These are phyloP conservation scores for Disparrhopalites patrizii DNA, from an alignment of 2,888 invertebrate genomes.

Conservation along the genomic window DNA sequence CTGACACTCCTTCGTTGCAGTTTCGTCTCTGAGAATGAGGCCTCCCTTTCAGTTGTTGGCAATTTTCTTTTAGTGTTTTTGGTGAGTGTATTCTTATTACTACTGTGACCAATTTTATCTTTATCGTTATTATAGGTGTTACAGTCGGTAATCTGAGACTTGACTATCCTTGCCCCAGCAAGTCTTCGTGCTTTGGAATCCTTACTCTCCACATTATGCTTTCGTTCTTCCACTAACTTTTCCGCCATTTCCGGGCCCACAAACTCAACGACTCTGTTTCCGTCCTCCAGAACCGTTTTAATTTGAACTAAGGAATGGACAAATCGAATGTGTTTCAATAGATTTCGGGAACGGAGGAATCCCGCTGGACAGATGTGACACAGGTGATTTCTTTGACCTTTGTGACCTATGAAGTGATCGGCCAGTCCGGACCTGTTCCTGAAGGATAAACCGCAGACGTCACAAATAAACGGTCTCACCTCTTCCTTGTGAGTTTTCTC, in stretches of 20 bases:
- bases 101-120: too few relatives aligned
- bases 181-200: background rate
- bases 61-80: too few relatives aligned
- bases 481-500: background rate
- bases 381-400: conserved; percentile 1
- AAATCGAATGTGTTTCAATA: conserved; percentile 8
- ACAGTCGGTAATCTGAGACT: too few relatives aligned
- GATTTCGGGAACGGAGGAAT: background rate
- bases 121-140: too few relatives aligned
- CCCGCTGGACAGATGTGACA: conserved; percentile 13
- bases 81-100: too few relatives aligned
- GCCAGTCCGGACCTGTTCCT: background rate
- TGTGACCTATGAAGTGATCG: conserved; percentile 1
- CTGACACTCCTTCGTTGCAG: too few relatives aligned
- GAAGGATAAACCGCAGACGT: background rate
- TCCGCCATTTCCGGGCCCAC: background rate
- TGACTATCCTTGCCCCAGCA: too few relatives aligned
- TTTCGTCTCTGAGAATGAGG: too few relatives aligned
- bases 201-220: background rate
- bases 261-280: background rate
- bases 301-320: conserved; percentile 6
- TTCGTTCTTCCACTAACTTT: background rate
- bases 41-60: too few relatives aligned
- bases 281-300: conserved; percentile 5
- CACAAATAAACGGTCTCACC: background rate